Base-by-base conservation (phyloP, 2,797 vertebrate species). In the Holocentrus rufus region DNA sequence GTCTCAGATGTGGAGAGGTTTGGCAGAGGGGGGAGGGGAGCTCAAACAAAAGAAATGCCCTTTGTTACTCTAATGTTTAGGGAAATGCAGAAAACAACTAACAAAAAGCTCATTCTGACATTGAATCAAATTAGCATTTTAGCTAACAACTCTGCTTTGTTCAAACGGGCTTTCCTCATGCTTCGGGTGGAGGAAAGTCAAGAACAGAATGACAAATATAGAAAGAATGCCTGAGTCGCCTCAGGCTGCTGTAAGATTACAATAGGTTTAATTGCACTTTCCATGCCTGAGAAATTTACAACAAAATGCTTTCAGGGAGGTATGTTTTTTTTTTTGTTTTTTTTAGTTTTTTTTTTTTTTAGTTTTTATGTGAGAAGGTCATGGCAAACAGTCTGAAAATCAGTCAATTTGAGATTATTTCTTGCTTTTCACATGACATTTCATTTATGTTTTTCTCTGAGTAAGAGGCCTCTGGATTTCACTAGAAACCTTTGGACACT, bases 21-120 rank as follows among this genome's bases (percentile, higher is more conserved):
- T 74, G 54, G 72, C 3, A 6, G 56, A 54, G 34, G 11, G 86
- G 87, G 86, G 82, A 82, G 60, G 89, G 88, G 77, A 69, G 62
- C 65, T 64, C 50, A 65, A 60, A 87, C 88, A 87, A 89, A 90
- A 90, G 85, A 82, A 69, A 64, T 81, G 70, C 66, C 83, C 81
- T 91, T 92, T 93, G 90, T 92, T 87, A 76, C 86, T 77, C 81
- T 66, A 64, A 82, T 88, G 86, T 87, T 91, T 79, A 85, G 81
- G 77, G 70, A 89, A 90, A 92, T 88, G 83, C 82, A 69, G 82
- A 76, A 78, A 86, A 87, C 69, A 83, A 77, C 57, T 30, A 65
- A 68, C 60, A 50, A 46, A 81, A 72, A 31, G 63, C 79, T 74
- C 49, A 71, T 74, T 79, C 2, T 77, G 68, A 84, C 80, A 76